Evolutionary conservation across 2,113 vertebrate species (phyloP).

Genomic region (Hiodon alosoides): DNA sequence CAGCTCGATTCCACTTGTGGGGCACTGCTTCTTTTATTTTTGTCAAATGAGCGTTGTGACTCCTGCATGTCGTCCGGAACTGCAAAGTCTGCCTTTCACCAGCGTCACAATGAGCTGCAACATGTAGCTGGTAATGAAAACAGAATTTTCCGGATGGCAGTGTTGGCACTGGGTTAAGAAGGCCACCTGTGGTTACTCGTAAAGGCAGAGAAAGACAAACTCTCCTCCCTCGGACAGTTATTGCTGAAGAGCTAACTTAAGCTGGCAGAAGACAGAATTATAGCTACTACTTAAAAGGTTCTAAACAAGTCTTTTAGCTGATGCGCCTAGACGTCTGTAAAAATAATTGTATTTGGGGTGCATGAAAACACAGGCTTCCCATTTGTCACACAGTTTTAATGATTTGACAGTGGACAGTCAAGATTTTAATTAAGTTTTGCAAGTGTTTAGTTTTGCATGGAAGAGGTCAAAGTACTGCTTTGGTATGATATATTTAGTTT

Average conservation of each 20-base stretch:
- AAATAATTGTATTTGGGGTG: background rate
- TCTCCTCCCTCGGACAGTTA: background rate
- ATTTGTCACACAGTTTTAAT: slow-evolving; percentile 2
- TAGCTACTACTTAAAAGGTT: slow-evolving; percentile 3
- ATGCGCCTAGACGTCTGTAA: background rate
- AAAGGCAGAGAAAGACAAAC: background rate
- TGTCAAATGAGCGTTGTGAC: slow-evolving; percentile 3
- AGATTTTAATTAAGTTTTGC: too few species aligned
- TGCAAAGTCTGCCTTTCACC: slow-evolving; percentile 1
- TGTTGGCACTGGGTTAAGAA: background rate
- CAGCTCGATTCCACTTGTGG: slow-evolving; percentile 9
- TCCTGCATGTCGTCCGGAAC: background rate
- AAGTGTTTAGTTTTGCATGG: background rate
- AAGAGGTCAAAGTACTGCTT: background rate
- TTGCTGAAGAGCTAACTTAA: background rate
- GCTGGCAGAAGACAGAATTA: slow-evolving; percentile 16
- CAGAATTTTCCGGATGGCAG: background rate
- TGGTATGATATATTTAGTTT: too few species aligned
- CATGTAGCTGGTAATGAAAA: slow-evolving; percentile 1
- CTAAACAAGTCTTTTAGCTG: slow-evolving; percentile 1
- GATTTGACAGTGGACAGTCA: background rate
- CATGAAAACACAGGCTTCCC: background rate
- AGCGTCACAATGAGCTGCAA: background rate
- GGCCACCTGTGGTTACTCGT: background rate
- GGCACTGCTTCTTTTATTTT: background rate